Evolutionary conservation across 1,140 invertebrate genomes (phyloP).

Genomic region (Trachelipus rathkii): DNA sequence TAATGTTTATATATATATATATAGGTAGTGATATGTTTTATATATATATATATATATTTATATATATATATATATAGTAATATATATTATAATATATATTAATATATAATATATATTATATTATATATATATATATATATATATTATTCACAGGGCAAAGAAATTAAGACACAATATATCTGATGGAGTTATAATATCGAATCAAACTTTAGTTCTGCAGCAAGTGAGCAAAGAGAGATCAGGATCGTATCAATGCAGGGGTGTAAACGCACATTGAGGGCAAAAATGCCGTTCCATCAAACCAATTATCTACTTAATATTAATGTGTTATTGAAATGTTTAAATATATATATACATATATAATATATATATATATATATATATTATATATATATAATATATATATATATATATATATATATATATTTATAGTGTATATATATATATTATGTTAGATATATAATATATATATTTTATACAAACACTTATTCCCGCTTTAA

Average conservation of each 20-base stretch:
- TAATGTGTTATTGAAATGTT: conserved; percentile 65
- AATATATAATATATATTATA: neutral
- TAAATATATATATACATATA: too few species aligned
- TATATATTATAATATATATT: conserved; percentile 14
- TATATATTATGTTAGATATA: too few species aligned
- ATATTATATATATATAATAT: conserved; percentile 1
- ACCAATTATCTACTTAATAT: conserved; percentile 71
- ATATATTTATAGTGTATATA: too few species aligned
- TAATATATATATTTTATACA: neutral
- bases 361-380: neutral
- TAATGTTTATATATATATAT: neutral
- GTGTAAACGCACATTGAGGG: conserved; percentile 84
- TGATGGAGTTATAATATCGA: conserved; percentile 75
- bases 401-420: conserved; percentile 5
- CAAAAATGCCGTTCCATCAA: conserved; percentile 74
- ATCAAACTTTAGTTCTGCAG: conserved; percentile 71
- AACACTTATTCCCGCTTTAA: neutral
- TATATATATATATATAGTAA: conserved; percentile 7
- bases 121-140: neutral
- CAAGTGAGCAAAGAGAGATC: conserved; percentile 70
- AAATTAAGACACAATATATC: conserved; percentile 75
- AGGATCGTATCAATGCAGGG: conserved; percentile 78
- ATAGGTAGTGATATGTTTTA: too few species aligned
- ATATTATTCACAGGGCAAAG: conserved; percentile 60
- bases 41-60: conserved; percentile 18